phyloP scores from a whole-genome alignment of 2,797 vertebrate species.

The Falco concolor region DNA sequence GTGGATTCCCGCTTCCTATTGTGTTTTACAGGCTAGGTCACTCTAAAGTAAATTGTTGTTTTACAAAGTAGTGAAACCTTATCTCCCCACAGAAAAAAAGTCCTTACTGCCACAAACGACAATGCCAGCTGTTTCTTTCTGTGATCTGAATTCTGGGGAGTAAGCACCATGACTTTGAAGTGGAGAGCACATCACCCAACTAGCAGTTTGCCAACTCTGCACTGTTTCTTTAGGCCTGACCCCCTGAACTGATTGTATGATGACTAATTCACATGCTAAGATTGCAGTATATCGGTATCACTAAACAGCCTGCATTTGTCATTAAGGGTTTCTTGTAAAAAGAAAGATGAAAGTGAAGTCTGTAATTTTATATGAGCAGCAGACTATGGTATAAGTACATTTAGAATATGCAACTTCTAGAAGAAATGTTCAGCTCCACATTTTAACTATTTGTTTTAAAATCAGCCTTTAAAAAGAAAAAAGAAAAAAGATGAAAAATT shows the following conservation, averaged over 20 bases:
- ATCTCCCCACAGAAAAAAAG: conserved; percentile 69
- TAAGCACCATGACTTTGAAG: conserved; percentile 77
- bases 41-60: conserved; percentile 79
- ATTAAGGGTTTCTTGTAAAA: conserved; percentile 81
- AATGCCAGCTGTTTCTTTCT: conserved; percentile 80
- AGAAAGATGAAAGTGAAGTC: conserved; percentile 80
- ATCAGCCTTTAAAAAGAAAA: background rate
- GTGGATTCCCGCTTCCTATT: conserved; percentile 74
- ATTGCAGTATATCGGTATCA: conserved; percentile 79
- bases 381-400: conserved; percentile 65
- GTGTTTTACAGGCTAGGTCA: conserved; percentile 81
- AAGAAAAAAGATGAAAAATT: background rate
- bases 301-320: conserved; percentile 79
- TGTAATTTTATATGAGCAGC: conserved; percentile 77
- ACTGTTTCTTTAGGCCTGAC: conserved; percentile 85
- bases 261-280: conserved; percentile 84
- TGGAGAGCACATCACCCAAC: conserved; percentile 71
- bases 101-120: conserved; percentile 72
- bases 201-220: conserved; percentile 75
- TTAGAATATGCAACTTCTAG: conserved; percentile 66
- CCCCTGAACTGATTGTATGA: conserved; percentile 83
- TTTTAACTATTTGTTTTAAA: conserved; percentile 62
- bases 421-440: conserved; percentile 53
- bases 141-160: conserved; percentile 72
- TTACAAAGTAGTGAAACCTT: conserved; percentile 81